Evolutionary conservation across 2,113 vertebrate genomes (phyloP), one percentile per base, ranked within the genome.

Genomic region (Cercopithecus mona): DNA sequence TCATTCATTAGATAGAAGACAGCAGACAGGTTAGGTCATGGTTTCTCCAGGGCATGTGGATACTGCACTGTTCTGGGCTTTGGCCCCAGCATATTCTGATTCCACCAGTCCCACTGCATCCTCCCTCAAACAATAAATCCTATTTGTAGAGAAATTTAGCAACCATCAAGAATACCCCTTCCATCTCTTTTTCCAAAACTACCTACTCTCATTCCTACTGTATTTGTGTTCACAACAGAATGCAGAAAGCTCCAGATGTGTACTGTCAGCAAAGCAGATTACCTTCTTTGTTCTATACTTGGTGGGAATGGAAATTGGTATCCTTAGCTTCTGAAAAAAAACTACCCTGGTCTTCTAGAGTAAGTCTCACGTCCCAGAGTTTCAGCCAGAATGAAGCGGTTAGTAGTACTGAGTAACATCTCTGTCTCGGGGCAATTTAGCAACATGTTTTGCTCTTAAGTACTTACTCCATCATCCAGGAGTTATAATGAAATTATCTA

Each of bases 301-400:
- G 10, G 5, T 2, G 2, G 2, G 2, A 17, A 6, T 30, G 5
- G 11, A 81, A 45, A 48, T 27, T 6, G 1, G 45, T 82, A 43
- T 17, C 7, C 8, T 3, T 78, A 22, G 48, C 14, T 76, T 6
- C 9, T 45, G 2, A 13, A 57, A 92, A 50, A 38, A 93, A 10
- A 35, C 22, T 7, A 73, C 35, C 30, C 35, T 32, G 20, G 20
- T 0, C 13, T 0, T 61, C 66, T 61, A 52, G 35, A 75, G 12
- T 66, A 87, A 81, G 11, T 7, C 3, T 18, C 10, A 12, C 17
- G 5, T 68, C 70, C 9, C 23, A 64, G n/a, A 6, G 17, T 32
- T 84, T 1, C 20, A 89, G n/a, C 17, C 16, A 32, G 27, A 78
- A 78, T 57, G 3, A 59, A 50, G 40, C 6, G 16, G 30, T 52